These are phyloP conservation scores for Microplitis demolitor DNA, from an alignment of 1,140 invertebrate species.

Conservation along the genomic window DNA sequence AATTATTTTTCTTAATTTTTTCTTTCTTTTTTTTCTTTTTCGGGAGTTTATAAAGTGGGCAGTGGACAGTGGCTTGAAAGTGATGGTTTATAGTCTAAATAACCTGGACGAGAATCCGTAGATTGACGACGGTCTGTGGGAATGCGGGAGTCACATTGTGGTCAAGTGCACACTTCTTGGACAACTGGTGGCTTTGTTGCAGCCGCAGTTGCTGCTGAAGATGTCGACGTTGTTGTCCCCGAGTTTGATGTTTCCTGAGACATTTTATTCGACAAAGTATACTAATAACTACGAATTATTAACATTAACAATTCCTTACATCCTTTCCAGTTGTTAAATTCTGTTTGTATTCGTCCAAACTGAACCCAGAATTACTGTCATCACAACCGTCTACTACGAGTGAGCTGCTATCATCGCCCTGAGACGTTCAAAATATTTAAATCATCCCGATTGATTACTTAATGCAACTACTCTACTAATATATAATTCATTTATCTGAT, in stretches of 20 bases:
- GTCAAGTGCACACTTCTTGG: slow-evolving; percentile 56
- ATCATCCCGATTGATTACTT: too few relatives aligned
- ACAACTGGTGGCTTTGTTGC: slow-evolving; percentile 31
- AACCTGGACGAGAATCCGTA: slow-evolving; percentile 45
- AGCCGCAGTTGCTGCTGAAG: too few relatives aligned
- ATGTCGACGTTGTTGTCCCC: slow-evolving; percentile 34
- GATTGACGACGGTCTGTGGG: slow-evolving; percentile 29
- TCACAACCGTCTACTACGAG: slow-evolving; percentile 50
- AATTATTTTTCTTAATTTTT: not conserved
- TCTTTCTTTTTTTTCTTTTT: not conserved
- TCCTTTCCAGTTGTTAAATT: slow-evolving; percentile 48
- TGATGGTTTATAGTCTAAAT: slow-evolving; percentile 48
- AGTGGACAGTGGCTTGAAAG: slow-evolving; percentile 44
- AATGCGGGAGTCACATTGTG: slow-evolving; percentile 35
- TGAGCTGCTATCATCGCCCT: slow-evolving; percentile 47
- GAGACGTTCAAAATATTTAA: too few relatives aligned
- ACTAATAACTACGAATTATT: slow-evolving; percentile 1
- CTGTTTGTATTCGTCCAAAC: slow-evolving; percentile 53
- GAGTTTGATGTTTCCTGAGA: slow-evolving; percentile 43
- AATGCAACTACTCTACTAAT: too few relatives aligned
- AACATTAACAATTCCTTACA: slow-evolving; percentile 45
- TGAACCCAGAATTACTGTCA: slow-evolving; percentile 55
- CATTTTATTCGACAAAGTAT: slow-evolving; percentile 9
- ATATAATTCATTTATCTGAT: not conserved
- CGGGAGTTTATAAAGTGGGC: slow-evolving; percentile 47